Conservation (phyloP, 2,888 invertebrate species). For the Eilema depressum region DNA sequence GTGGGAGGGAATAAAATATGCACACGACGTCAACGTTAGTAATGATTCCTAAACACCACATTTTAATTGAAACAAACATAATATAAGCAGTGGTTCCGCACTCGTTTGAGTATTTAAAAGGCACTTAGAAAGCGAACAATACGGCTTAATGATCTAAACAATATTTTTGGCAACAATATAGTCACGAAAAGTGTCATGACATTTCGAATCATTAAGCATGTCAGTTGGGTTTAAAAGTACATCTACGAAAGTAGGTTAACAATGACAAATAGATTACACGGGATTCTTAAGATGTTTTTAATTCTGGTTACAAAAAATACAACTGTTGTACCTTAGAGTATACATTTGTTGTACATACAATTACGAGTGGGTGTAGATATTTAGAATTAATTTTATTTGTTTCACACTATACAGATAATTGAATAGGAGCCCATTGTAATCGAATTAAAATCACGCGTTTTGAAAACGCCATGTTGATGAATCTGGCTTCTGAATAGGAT, state of each 20-base stretch:
- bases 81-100: conserved; percentile 26
- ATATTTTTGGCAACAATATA: conserved; percentile 65
- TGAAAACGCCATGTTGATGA: too few relatives aligned
- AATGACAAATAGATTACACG: conserved; percentile 68
- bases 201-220: conserved; percentile 67
- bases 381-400: conserved; percentile 30
- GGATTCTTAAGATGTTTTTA: conserved; percentile 56
- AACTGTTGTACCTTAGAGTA: conserved; percentile 15
- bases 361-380: conserved; percentile 27
- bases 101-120: conserved; percentile 49
- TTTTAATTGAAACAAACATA: conserved; percentile 43
- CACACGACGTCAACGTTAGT: conserved; percentile 38
- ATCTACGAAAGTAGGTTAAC: conserved; percentile 67
- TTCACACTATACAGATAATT: conserved; percentile 3
- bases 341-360: too few relatives aligned
- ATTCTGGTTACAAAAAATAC: conserved; percentile 35
- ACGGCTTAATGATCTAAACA: conserved; percentile 61
- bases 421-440: background rate
- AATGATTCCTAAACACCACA: conserved; percentile 42
- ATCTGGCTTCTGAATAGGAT: background rate
- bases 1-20: conserved; percentile 44
- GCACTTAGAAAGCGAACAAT: conserved; percentile 54
- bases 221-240: conserved; percentile 56
- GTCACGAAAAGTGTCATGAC: conserved; percentile 63
- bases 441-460: too few relatives aligned